A percentile compares a stretch with the other conserved stretches of the same genome.
Conservation (phyloP, 64 coral and sea anemone genomes). For the Montipora cactus region DNA sequence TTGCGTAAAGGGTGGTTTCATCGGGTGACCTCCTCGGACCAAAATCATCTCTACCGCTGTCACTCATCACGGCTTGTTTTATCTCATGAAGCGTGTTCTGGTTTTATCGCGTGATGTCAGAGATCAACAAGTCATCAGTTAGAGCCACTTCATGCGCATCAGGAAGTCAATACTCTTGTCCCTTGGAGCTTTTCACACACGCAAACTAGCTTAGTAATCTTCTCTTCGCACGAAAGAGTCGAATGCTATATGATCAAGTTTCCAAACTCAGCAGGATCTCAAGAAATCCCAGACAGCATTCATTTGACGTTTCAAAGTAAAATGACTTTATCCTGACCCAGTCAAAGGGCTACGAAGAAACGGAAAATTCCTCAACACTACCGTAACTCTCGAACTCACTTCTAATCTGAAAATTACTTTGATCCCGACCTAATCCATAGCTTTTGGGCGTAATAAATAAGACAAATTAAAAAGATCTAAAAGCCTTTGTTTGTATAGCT, state of each 20-base stretch:
- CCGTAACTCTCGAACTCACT: neutral
- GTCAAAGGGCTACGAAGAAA: no score
- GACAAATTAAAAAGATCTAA: neutral
- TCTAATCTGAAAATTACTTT: neutral
- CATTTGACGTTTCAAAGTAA: neutral
- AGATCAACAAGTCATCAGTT: conserved; percentile 18
- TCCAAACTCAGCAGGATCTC: neutral
- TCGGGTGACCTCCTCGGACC: neutral
- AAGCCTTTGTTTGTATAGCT: neutral
- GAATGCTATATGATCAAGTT: neutral
- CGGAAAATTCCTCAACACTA: no score
- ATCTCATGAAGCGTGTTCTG: neutral
- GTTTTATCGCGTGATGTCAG: conserved; percentile 10
- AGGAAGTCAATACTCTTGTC: neutral
- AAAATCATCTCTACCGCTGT: conserved; percentile 8
- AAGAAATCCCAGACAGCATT: neutral
- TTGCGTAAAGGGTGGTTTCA: neutral
- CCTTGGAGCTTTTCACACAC: neutral
- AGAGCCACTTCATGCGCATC: neutral
- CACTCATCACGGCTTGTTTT: conserved; percentile 22
- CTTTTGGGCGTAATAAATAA: neutral
- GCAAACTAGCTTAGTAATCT: neutral
- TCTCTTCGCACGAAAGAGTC: neutral
- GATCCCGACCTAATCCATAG: neutral
- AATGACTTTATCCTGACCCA: no score